These are phyloP conservation scores for Tylochromis polylepis DNA, from an alignment of 2,113 vertebrate species.

Conservation along the genomic window DNA sequence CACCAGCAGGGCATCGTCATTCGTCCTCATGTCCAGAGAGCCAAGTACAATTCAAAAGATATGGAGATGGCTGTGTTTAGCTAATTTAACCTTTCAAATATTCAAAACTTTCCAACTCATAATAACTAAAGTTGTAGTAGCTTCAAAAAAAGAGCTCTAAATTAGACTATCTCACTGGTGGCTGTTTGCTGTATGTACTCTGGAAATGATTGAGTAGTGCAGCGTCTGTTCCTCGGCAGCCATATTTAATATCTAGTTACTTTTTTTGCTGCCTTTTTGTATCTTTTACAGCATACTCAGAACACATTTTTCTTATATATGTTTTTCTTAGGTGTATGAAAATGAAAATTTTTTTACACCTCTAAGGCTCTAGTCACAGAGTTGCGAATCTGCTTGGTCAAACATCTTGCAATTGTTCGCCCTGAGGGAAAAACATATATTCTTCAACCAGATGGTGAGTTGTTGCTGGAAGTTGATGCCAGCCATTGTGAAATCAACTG, in stretches of 20 bases:
- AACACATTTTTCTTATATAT: neutral
- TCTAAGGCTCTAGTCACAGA: neutral
- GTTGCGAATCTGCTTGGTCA: neutral
- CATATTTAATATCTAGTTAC: neutral
- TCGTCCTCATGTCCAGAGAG: neutral
- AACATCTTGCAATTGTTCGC: neutral
- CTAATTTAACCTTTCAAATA: too few species aligned
- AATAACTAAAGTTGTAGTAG: neutral
- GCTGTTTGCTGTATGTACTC: neutral
- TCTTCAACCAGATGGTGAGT: neutral
- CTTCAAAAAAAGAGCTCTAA: neutral
- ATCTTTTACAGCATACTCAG: neutral
- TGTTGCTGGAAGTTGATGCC: neutral
- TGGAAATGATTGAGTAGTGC: neutral
- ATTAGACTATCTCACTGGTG: neutral
- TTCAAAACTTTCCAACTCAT: neutral
- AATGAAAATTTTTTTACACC: rapidly evolving
- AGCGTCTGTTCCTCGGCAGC: neutral
- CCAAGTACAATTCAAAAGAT: neutral
- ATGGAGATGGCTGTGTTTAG: neutral
- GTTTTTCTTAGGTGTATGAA: neutral
- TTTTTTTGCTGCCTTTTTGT: neutral
- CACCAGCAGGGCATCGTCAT: neutral
- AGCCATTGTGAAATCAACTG: neutral
- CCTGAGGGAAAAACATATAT: neutral